phyloP scores from a whole-genome alignment of 2,888 invertebrate species.

The Leucoptera coffeella region DNA sequence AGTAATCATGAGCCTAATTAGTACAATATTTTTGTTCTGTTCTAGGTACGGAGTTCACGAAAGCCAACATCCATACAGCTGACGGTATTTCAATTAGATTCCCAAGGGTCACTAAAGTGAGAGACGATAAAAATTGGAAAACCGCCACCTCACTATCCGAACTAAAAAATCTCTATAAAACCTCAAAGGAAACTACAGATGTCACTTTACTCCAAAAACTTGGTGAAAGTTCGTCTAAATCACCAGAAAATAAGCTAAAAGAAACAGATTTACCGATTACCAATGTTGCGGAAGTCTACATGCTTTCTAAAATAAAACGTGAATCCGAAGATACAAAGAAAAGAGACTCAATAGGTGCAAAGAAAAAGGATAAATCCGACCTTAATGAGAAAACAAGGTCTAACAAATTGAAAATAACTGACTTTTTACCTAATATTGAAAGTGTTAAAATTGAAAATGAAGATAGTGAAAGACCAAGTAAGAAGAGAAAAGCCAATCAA shows the following conservation, averaged over 20 bases:
- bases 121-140: slow-evolving; percentile 80
- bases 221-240: slow-evolving; percentile 18
- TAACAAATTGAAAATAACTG: too few species aligned
- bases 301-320: neutral
- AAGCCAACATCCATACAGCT: slow-evolving; percentile 82
- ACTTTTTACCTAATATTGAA: too few species aligned
- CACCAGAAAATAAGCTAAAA: neutral
- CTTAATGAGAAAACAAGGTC: neutral
- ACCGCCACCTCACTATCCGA: slow-evolving; percentile 77
- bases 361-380: neutral
- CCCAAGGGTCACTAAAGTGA: slow-evolving; percentile 77
- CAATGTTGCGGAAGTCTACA: neutral
- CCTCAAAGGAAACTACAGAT: slow-evolving; percentile 61
- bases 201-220: slow-evolving; percentile 48
- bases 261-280: neutral
- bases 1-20: too few species aligned
- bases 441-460: neutral
- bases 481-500: slow-evolving; percentile 19
- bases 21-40: too few species aligned
- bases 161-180: slow-evolving; percentile 60
- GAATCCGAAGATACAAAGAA: neutral
- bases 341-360: neutral
- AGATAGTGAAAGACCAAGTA: slow-evolving; percentile 13
- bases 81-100: slow-evolving; percentile 91
- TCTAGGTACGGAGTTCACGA: slow-evolving; percentile 68